phyloP scores from a whole-genome alignment of 92 coral and sea anemone species.

The Galaxea fascicularis region DNA sequence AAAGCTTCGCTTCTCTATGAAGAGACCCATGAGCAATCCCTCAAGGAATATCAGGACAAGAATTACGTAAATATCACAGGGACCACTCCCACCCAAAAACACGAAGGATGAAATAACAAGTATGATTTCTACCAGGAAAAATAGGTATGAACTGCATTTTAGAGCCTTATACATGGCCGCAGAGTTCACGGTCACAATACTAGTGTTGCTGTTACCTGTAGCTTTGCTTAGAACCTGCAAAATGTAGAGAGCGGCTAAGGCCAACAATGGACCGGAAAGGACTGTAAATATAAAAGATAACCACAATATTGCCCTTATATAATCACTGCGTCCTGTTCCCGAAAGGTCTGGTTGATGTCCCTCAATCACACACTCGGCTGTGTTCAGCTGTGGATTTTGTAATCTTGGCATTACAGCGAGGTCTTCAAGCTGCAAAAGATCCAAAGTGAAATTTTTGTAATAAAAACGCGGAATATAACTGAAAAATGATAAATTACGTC shows the following conservation, averaged over 20 bases:
- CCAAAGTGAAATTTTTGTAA: no score
- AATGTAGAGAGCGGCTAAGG: not conserved
- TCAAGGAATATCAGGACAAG: not conserved
- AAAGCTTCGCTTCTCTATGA: not conserved
- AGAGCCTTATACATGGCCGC: not conserved
- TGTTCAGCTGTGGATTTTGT: not conserved
- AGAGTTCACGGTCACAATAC: not conserved
- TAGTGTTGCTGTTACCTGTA: not conserved
- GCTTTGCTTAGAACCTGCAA: not conserved
- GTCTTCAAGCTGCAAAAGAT: not conserved
- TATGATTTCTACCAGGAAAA: not conserved
- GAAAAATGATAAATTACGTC: no score
- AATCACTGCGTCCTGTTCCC: not conserved
- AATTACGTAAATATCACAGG: not conserved
- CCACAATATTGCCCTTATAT: not conserved
- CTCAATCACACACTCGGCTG: slow-evolving; percentile 9
- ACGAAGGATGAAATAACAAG: not conserved
- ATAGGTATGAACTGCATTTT: not conserved
- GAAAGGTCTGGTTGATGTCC: not conserved
- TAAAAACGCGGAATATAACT: no score
- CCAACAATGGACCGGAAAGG: not conserved
- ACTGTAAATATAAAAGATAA: not conserved
- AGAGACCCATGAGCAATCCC: not conserved
- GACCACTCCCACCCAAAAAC: not conserved
- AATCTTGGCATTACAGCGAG: not conserved